Evolutionary conservation across 2,797 vertebrate species (phyloP), one percentile per base, ranked within the genome.

Genomic region (Xenopus petersii): DNA sequence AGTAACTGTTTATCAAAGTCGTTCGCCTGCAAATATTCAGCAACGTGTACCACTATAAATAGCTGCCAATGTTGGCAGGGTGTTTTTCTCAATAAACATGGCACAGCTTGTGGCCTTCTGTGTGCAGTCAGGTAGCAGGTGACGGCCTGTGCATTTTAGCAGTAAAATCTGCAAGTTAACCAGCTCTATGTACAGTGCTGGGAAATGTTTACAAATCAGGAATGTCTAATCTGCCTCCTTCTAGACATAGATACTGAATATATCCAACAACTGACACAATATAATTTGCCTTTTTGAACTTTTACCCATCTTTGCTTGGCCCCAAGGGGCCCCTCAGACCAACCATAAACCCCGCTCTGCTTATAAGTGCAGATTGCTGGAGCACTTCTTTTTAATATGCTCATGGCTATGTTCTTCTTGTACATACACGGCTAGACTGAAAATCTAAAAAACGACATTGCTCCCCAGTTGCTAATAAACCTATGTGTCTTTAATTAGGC

Each of bases 401-500:
- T 16, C 36, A 42, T 42, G 36, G 36, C 36, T 42, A 42, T 9
- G 36, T 42, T 5, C 36, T n/a, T 48, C 11, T 42, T 26, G 60
- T 48, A 47, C 12, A 65, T 1, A n/a, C 33, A 46, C 13, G 8
- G 16, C 4, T 42, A 42, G 36, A 42, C 36, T 6, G 49, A 15
- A 51, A 12, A 51, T 51, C 49, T 66, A 24, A 69, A 21, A 21
- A 73, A 42, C 68, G 59, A 65, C 71, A 56, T 56, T 56, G 13
- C 16, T 17, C 16, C 54, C 16, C 15, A n/a, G 16, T 56, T 56
- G 15, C 49, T 16, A 56, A 56, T 15, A 51, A 12, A 77, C 67
- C 62, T 71, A 77, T 67, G 67, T 70, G 70, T 78, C 73, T 60
- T 69, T 78, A 68, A 78, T 78, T 72, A 73, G 71, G 66, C 16